phyloP scores from a whole-genome alignment of 2,113 vertebrate genomes.

The Eulemur macaco region DNA sequence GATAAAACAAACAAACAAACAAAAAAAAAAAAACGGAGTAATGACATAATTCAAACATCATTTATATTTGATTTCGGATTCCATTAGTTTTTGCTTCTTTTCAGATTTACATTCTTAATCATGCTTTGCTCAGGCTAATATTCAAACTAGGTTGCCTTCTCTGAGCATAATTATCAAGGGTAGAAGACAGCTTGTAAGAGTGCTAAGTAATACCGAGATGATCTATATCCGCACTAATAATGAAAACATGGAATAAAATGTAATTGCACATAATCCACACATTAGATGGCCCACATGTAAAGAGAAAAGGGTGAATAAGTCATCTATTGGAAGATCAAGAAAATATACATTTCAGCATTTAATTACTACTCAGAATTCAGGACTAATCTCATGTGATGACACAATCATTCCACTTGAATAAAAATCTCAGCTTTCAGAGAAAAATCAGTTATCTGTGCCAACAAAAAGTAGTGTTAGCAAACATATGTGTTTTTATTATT shows the following conservation, averaged over 20 bases:
- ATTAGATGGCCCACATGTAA: neutral
- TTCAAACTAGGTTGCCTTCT: neutral
- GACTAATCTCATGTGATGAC: neutral
- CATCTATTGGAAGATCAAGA: neutral
- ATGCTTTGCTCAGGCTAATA: slow-evolving; percentile 40
- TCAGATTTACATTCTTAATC: slow-evolving; percentile 37
- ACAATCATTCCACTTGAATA: neutral
- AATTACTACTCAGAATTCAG: neutral
- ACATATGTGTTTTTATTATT: neutral
- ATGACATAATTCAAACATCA: neutral
- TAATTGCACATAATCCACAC: neutral
- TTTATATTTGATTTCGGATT: neutral
- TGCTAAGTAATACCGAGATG: neutral
- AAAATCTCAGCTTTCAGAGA: neutral
- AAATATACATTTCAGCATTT: neutral
- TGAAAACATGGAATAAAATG: neutral
- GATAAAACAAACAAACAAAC: neutral
- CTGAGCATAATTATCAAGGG: neutral
- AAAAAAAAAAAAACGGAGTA: neutral
- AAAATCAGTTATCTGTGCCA: neutral
- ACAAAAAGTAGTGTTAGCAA: neutral
- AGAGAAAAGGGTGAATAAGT: neutral
- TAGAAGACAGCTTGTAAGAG: neutral
- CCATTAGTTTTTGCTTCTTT: slow-evolving; percentile 17
- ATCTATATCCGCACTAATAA: neutral